Conservation (phyloP, 2,797 vertebrate species). For the Microhierax caerulescens region DNA sequence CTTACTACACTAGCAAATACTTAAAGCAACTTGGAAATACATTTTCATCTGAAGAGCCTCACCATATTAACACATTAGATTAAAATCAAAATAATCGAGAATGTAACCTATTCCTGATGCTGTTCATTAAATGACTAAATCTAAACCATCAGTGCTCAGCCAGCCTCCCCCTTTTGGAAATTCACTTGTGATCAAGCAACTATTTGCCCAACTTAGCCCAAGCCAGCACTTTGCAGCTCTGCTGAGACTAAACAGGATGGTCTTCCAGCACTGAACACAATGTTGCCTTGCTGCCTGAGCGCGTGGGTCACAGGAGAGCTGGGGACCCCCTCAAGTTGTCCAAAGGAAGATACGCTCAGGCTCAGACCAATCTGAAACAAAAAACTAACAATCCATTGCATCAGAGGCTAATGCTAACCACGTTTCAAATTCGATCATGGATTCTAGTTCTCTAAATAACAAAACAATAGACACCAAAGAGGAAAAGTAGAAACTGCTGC, state of each 20-base stretch:
- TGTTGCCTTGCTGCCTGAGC: fast-evolving
- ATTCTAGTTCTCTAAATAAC: slow-evolving; percentile 34
- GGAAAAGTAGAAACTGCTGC: slow-evolving; percentile 59
- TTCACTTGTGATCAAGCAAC: not conserved
- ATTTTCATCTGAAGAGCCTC: slow-evolving; percentile 11
- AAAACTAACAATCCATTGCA: fast-evolving
- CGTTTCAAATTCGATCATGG: not conserved
- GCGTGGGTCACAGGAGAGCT: not conserved
- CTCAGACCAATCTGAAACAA: not conserved
- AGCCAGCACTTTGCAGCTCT: not conserved
- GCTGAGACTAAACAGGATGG: not conserved
- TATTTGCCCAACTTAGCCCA: not conserved
- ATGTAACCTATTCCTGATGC: not conserved
- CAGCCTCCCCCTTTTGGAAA: not conserved
- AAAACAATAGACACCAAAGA: slow-evolving; percentile 58
- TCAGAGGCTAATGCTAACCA: slow-evolving; percentile 40
- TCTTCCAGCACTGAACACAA: not conserved
- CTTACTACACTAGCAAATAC: not conserved
- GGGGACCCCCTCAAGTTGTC: not conserved
- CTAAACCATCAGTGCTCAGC: not conserved
- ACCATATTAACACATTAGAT: slow-evolving; percentile 33
- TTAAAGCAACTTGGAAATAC: not conserved
- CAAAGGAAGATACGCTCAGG: not conserved
- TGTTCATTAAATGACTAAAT: not conserved
- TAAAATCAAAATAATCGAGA: slow-evolving; percentile 21